A percentile compares a stretch with the other conserved stretches of the same genome.
Conservation (phyloP, 1,140 invertebrate species). For the Drosophila nebulosa region DNA sequence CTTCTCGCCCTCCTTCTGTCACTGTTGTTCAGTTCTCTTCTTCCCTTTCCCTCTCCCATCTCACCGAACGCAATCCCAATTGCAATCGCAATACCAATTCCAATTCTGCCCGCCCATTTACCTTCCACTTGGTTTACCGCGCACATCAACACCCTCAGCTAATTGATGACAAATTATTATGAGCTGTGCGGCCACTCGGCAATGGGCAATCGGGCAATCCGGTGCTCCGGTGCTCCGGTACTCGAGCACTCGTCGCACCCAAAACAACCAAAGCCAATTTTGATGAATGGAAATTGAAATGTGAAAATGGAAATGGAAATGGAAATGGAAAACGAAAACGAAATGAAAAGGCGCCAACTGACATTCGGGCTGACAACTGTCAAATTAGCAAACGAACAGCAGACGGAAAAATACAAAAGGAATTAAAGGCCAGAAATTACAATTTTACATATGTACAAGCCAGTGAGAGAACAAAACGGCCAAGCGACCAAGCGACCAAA, state of each 20-base stretch:
- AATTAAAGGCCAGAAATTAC: conserved; percentile 68
- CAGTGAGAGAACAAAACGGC: background rate
- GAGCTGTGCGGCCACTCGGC: conserved; percentile 30
- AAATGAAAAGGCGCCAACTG: conserved; percentile 30
- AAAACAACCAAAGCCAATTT: conserved; percentile 74
- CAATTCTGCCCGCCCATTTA: conserved; percentile 4
- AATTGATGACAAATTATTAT: conserved; percentile 80
- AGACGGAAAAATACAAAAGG: conserved; percentile 52
- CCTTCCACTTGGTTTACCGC: conserved; percentile 76
- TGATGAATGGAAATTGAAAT: conserved; percentile 66
- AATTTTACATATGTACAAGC: conserved; percentile 51
- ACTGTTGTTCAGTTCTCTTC: background rate
- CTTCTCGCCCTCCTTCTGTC: background rate
- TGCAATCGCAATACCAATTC: background rate
- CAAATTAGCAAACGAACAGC: conserved; percentile 67
- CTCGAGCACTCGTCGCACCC: conserved; percentile 50
- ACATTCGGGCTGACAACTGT: conserved; percentile 61
- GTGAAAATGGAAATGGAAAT: conserved; percentile 23
- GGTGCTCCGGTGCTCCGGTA: background rate
- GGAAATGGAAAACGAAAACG: conserved; percentile 10
- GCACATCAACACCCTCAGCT: conserved; percentile 78
- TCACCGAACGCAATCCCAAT: too few species aligned
- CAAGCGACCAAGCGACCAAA: conserved; percentile 46
- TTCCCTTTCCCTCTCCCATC: too few species aligned
- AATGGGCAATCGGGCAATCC: background rate